phyloP scores from a whole-genome alignment of 1,140 invertebrate genomes.

The Drosophila takahashii region DNA sequence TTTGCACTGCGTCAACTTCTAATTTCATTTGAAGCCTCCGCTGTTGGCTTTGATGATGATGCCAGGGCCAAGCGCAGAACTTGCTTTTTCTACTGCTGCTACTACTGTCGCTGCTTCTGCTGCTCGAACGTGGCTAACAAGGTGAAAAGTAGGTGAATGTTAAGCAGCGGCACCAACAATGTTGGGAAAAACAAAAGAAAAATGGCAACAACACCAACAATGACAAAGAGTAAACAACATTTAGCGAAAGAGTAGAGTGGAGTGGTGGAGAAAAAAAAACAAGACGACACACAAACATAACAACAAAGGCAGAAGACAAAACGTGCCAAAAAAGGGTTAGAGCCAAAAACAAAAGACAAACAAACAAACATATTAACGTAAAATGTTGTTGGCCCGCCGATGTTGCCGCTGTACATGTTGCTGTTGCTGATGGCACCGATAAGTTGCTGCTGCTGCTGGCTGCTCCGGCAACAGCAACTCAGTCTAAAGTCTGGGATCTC shows the following conservation, averaged over 20 bases:
- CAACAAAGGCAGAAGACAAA: slow-evolving; percentile 31
- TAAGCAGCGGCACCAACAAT: slow-evolving; percentile 65
- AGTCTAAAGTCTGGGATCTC: slow-evolving; percentile 13
- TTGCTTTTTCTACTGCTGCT: slow-evolving; percentile 5
- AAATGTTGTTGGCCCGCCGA: slow-evolving; percentile 61
- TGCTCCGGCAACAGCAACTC: slow-evolving; percentile 1
- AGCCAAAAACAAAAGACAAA: slow-evolving; percentile 71
- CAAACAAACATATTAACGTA: slow-evolving; percentile 78
- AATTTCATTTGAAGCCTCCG: slow-evolving; percentile 75
- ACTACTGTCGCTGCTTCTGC: slow-evolving; percentile 2
- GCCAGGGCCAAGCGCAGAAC: slow-evolving; percentile 72
- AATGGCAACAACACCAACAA: slow-evolving; percentile 68
- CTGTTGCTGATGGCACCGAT: slow-evolving; percentile 37
- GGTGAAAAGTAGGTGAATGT: slow-evolving; percentile 83
- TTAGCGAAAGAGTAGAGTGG: slow-evolving; percentile 54
- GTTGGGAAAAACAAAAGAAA: slow-evolving; percentile 74
- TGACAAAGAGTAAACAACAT: slow-evolving; percentile 81
- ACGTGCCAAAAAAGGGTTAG: slow-evolving; percentile 57
- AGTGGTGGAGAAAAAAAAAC: slow-evolving; percentile 1
- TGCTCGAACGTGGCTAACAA: slow-evolving; percentile 64
- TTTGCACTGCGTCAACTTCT: slow-evolving; percentile 78
- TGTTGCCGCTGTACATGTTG: slow-evolving; percentile 44
- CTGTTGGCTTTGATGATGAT: slow-evolving; percentile 71
- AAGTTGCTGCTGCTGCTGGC: slow-evolving; percentile 40
- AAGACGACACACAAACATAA: slow-evolving; percentile 13